phyloP scores from a whole-genome alignment of 2,888 invertebrate genomes.

The Leptothorax acervorum region DNA sequence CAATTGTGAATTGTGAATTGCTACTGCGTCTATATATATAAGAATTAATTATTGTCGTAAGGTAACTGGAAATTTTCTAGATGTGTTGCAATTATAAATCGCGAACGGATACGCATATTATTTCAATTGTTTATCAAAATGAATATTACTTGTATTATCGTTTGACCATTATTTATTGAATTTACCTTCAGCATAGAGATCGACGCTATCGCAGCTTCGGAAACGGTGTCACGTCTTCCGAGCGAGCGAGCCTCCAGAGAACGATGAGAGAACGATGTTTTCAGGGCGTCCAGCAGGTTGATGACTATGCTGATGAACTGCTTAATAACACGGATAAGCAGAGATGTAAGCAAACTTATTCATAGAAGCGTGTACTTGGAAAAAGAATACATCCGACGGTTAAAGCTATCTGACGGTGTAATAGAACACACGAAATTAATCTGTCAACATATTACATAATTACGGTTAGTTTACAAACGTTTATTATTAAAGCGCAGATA shows the following conservation, averaged over 20 bases:
- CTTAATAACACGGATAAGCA: slow-evolving; percentile 66
- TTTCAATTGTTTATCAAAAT: neutral
- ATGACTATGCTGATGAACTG: slow-evolving; percentile 97
- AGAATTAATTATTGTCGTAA: neutral
- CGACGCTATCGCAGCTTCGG: slow-evolving; percentile 95
- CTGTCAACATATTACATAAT: too few species aligned
- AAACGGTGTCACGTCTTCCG: slow-evolving; percentile 95
- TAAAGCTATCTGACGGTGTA: neutral
- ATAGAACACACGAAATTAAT: neutral
- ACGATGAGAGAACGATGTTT: slow-evolving; percentile 96
- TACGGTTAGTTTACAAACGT: too few species aligned
- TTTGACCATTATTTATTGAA: neutral
- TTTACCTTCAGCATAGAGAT: slow-evolving; percentile 93
- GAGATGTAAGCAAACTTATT: slow-evolving; percentile 23
- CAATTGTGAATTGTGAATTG: too few species aligned
- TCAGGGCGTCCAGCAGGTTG: slow-evolving; percentile 95
- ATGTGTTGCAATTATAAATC: neutral
- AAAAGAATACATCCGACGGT: neutral
- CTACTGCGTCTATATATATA: too few species aligned
- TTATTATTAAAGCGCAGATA: too few species aligned
- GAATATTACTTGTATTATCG: too few species aligned
- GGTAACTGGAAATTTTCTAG: neutral
- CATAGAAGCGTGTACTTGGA: neutral
- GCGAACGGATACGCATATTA: neutral
- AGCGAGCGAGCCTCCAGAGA: slow-evolving; percentile 94